Base-by-base conservation (phyloP, 2,888 invertebrate species). In the Watsonalla binaria region DNA sequence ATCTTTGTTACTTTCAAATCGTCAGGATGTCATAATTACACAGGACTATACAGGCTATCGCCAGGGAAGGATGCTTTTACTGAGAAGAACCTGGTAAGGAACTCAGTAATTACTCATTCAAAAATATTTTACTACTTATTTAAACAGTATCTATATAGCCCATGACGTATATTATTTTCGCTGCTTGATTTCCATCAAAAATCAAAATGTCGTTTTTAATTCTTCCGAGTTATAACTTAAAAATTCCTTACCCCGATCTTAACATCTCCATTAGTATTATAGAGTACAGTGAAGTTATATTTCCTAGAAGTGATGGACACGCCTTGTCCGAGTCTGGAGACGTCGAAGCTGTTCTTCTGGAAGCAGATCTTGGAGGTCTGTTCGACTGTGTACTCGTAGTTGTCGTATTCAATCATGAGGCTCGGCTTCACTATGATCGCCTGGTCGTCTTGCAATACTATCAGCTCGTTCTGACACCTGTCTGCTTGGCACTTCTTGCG, bases 281-380 rank as follows among this genome's bases (percentile, higher is more conserved):
- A 95, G 2, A 94, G 91, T 0, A 96, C 92, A 85, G 94, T 95
- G 74, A 96, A 96, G 53, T 94, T 94, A 66, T 95, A 94, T 54
- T 91, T 91, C 57, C 93, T 92, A 0, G 95, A 95, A 15, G 93
- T 92, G 57, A 96, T 93, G 0, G 94, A 84, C 0, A 96, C 82
- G 0, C 93, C 93, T 54, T 94, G 92, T 0, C 96, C 96, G 0
- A 95, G 87, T 52, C 92, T 92, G 7, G 93, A 92, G 4, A 96
- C 92, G 0, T 93, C 92, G 75, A 95, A 96, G 52, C 92, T 92
- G 67, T 92, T 88, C 76, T 86, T 92, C 77, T 92, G 92, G 75
- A 84, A 92, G 63, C 92, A 93, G 67, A 92, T 93, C 83, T 86
- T 93, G 73, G 89, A 92, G 58, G 92, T 92, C 85, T 92, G 93